Evolutionary conservation across 2,113 vertebrate genomes (phyloP).

Genomic region (Colossoma macropomum): DNA sequence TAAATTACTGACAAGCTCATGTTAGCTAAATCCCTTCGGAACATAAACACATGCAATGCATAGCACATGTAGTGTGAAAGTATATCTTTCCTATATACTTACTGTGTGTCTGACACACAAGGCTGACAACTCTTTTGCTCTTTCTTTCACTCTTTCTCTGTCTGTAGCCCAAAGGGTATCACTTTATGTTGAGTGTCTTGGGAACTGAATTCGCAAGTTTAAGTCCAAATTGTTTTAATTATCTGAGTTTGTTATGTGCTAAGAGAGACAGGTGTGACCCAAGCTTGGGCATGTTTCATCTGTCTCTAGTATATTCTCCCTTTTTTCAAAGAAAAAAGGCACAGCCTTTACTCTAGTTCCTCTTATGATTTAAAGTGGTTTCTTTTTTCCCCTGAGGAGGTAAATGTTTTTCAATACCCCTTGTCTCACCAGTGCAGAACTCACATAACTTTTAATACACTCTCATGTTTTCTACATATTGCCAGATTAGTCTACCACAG

Average conservation of each 20-base stretch:
- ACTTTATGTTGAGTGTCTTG: slow-evolving; percentile 66
- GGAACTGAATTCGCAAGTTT: slow-evolving; percentile 71
- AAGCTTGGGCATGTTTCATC: slow-evolving; percentile 68
- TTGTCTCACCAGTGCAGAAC: slow-evolving; percentile 34
- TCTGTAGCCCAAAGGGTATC: slow-evolving; percentile 67
- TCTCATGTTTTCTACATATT: slow-evolving; percentile 16
- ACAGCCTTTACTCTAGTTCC: slow-evolving; percentile 64
- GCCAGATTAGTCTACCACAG: slow-evolving; percentile 27
- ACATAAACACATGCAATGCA: slow-evolving; percentile 60
- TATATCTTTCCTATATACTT: slow-evolving; percentile 41
- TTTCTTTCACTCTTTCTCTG: slow-evolving; percentile 27
- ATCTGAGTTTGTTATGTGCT: slow-evolving; percentile 71
- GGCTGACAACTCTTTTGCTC: slow-evolving; percentile 22
- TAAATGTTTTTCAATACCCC: slow-evolving; percentile 54
- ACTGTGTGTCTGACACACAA: slow-evolving; percentile 35
- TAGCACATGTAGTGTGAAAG: slow-evolving; percentile 42
- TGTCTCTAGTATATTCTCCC: background rate
- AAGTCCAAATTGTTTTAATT: slow-evolving; percentile 76
- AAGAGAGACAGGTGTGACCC: slow-evolving; percentile 72
- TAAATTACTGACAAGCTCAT: slow-evolving; percentile 74
- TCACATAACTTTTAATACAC: slow-evolving; percentile 31
- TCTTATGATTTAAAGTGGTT: slow-evolving; percentile 68
- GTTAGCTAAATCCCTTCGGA: slow-evolving; percentile 69
- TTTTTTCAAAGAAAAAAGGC: background rate
- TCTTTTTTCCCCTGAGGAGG: slow-evolving; percentile 53